These are phyloP conservation scores for Glareola pratincola DNA, from an alignment of 2,113 vertebrate species.

Conservation along the genomic window DNA sequence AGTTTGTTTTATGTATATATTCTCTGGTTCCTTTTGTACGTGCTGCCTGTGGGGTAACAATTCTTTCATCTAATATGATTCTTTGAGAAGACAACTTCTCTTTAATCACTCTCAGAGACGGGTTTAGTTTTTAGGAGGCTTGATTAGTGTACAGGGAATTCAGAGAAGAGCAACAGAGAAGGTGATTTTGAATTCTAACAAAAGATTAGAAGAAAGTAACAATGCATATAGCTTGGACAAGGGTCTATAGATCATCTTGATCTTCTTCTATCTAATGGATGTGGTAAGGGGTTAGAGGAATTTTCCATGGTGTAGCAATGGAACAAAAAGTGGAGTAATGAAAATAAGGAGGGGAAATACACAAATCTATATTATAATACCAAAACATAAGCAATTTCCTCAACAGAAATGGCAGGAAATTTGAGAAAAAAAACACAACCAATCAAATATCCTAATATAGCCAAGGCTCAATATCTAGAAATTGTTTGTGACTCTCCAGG, in stretches of 20 bases:
- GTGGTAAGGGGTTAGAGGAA: not conserved
- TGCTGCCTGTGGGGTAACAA: not conserved
- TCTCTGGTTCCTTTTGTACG: not conserved
- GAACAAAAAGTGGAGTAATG: not conserved
- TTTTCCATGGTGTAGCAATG: not conserved
- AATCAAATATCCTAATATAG: not conserved
- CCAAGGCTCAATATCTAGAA: not conserved
- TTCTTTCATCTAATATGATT: slow-evolving; percentile 18
- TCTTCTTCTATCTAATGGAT: not conserved
- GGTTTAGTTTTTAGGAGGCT: not conserved
- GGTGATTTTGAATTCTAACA: not conserved
- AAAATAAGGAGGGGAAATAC: not conserved
- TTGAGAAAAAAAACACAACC: not conserved
- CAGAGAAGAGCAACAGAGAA: not conserved
- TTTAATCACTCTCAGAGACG: slow-evolving; percentile 47
- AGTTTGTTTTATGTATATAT: not conserved
- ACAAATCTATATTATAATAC: not conserved
- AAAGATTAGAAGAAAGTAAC: not conserved
- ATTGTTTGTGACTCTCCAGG: not conserved
- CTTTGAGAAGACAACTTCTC: slow-evolving; percentile 22
- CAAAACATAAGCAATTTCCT: not conserved
- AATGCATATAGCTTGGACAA: not conserved
- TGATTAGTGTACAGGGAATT: slow-evolving; percentile 8
- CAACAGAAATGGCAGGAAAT: not conserved
- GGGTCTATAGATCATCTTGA: not conserved